These are phyloP conservation scores for Corella eumyota DNA, from an alignment of 23 tunicate species.

Conservation along the genomic window DNA sequence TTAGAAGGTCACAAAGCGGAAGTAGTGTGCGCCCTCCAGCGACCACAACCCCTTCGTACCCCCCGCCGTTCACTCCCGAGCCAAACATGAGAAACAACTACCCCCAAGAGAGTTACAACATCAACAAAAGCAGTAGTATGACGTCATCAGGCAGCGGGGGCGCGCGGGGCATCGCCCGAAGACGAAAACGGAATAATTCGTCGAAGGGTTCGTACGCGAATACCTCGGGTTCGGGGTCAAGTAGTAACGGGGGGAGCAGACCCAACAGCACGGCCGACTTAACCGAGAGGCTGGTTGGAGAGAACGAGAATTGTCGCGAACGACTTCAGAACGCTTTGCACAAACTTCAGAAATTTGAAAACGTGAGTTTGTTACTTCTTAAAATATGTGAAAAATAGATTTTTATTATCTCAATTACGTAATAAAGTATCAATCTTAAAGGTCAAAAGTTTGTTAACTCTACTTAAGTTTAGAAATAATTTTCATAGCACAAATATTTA, in stretches of 20 bases:
- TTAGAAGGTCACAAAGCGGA: constrained; percentile 20
- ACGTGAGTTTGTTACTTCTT: too few species aligned
- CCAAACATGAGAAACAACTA: constrained; percentile 15
- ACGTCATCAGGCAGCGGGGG: constrained; percentile 28
- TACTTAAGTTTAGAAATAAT: too few species aligned
- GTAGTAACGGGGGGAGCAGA: constrained; percentile 66
- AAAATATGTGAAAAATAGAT: too few species aligned
- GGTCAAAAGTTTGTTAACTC: too few species aligned
- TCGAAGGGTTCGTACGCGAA: constrained; percentile 12
- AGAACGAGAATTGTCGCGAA: constrained; percentile 37
- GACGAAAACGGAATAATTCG: constrained; percentile 56
- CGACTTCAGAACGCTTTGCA: constrained; percentile 21
- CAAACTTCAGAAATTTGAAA: constrained; percentile 17
- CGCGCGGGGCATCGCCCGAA: constrained; percentile 26
- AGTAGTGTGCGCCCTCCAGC: constrained; percentile 7
- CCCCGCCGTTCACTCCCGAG: constrained; percentile 17
- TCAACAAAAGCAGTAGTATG: constrained; percentile 31
- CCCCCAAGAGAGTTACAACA: constrained; percentile 14
- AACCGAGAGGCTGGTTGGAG: constrained; percentile 27
- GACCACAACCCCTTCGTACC: constrained; percentile 27
- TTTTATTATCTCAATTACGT: too few species aligned
- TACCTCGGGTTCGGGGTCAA: constrained; percentile 41
- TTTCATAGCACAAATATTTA: too few species aligned
- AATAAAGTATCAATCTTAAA: too few species aligned
- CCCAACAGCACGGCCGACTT: constrained; percentile 74